Base-by-base conservation (phyloP, 2,797 vertebrate species). In the Syngnathus acus region DNA sequence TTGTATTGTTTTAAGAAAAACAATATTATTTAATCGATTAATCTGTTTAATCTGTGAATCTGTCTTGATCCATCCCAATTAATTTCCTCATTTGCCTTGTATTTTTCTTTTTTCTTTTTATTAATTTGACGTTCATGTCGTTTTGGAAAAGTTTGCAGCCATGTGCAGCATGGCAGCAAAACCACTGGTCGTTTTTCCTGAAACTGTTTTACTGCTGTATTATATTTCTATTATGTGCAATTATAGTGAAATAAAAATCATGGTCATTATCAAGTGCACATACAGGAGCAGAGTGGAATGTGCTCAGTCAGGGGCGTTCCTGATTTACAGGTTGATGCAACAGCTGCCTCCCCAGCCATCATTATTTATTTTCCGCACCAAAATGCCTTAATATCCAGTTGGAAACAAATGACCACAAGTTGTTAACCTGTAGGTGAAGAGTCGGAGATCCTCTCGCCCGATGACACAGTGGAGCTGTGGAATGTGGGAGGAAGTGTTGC, bases 361-460 rank as follows among this genome's bases (percentile, higher is more conserved):
- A 68, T 89, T 90, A 90, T 89, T 91, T 90, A 89, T 82, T 76
- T 72, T 78, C 66, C 5, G 17, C 48, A 68, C 73, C 71, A 87
- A 81, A 84, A 89, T 86, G 85, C 73, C 76, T 88, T 78, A 77
- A 84, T 78, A 82, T 86, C 80, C 84, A 84, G 87, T 86, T 83
- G 82, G 86, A 88, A 89, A 91, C 89, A 91, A 90, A 90, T 89
- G 84, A 82, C 82, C 70, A 69, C 72, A 81, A 84, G 83, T 88
- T 78, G 85, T 90, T 91, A 89, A 90, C 88, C 89, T 80, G 70
- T 72, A 75, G 88, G 82, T 87, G 83, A 88, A 72, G 79, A 87
- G 88, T 88, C 79, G 78, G 60, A 75, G 77, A 85, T 78, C 75
- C 70, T 76, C 75, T 78, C 78, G 78, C 66, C 72, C 75, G 74